phyloP scores from a whole-genome alignment of 2,888 invertebrate species.

The Caenorhabditis parvicauda region DNA sequence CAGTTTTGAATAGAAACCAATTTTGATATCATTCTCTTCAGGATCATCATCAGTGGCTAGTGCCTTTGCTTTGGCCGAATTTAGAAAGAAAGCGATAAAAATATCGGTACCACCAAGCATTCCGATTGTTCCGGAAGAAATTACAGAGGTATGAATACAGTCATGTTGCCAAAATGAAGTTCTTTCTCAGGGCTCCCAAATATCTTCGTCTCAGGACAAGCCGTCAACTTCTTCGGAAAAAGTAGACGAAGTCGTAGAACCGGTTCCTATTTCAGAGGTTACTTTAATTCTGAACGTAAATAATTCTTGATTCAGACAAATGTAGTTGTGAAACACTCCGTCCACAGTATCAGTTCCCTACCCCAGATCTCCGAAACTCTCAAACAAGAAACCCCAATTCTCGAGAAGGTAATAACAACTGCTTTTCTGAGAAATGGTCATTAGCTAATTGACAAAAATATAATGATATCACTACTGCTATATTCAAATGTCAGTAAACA shows the following conservation, averaged over 20 bases:
- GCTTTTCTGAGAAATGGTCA: too few species aligned
- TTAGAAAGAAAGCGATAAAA: slow-evolving; percentile 17
- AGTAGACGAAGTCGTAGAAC: too few species aligned
- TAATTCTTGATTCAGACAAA: too few species aligned
- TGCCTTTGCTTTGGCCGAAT: slow-evolving; percentile 26
- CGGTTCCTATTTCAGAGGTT: neutral
- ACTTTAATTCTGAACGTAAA: slow-evolving; percentile 11
- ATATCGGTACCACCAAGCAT: slow-evolving; percentile 24
- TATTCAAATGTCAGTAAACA: too few species aligned
- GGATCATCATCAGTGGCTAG: slow-evolving; percentile 20
- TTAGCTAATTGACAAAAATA: too few species aligned
- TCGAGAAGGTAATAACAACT: slow-evolving; percentile 25
- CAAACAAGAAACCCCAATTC: slow-evolving; percentile 34
- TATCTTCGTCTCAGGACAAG: too few species aligned
- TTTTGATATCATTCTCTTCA: neutral
- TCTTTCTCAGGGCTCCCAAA: neutral
- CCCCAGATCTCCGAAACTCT: slow-evolving; percentile 15
- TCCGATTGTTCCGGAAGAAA: slow-evolving; percentile 20
- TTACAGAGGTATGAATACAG: slow-evolving; percentile 9
- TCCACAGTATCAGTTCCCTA: slow-evolving; percentile 14
- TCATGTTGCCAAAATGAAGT: too few species aligned
- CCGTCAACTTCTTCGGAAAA: too few species aligned
- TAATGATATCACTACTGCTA: too few species aligned
- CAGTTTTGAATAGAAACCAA: too few species aligned
- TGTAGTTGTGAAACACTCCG: too few species aligned